Base-by-base conservation (phyloP, 2,113 vertebrate species). In the Gobiocypris rarus region DNA sequence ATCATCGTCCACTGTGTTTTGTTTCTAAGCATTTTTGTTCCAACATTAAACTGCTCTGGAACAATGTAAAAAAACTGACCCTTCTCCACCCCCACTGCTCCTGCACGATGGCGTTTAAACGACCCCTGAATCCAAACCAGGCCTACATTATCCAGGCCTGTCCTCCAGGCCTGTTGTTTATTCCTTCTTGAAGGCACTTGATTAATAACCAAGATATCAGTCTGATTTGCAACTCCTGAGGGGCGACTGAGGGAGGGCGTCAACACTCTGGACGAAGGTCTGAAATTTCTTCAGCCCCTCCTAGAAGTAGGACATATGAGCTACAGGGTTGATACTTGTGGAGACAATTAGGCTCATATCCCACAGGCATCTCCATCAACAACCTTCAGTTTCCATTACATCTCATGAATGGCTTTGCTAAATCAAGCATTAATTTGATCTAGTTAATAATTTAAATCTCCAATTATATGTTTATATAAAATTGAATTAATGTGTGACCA, bases 211-310 rank as follows among this genome's bases (percentile, higher is more conserved):
- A 86, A 69, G 79, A 84, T 86, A 56, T 76, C 78, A 50, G 48
- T 79, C 74, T 88, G 80, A 88, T 86, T 88, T 85, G 79, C 54
- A 73, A 84, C 56, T 85, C 85, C 83, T 83, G 28, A 78, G 61
- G 80, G 67, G 50, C 14, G 13, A 50, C 31, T 4, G 43, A 52
- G 34, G 28, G 82, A 65, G 38, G 52, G 77, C 22, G 80, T 48
- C 77, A 67, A 50, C 83, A 61, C 41, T 80, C 74, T 61, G 74
- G 75, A 70, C 50, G 31, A 84, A 86, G 83, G 67, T 17, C 71
- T 63, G 61, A 84, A 50, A 24, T 50, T 75, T 48, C 24, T 52
- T 86, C 77, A 6, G 59, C 58, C 73, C 85, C 81, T 77, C 78
- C 77, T 41, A 69, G 26, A 83, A 54, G 63, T 7, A 34, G 70